Evolutionary conservation across 1,140 invertebrate genomes (phyloP).

Genomic region (Drosophila repleta): DNA sequence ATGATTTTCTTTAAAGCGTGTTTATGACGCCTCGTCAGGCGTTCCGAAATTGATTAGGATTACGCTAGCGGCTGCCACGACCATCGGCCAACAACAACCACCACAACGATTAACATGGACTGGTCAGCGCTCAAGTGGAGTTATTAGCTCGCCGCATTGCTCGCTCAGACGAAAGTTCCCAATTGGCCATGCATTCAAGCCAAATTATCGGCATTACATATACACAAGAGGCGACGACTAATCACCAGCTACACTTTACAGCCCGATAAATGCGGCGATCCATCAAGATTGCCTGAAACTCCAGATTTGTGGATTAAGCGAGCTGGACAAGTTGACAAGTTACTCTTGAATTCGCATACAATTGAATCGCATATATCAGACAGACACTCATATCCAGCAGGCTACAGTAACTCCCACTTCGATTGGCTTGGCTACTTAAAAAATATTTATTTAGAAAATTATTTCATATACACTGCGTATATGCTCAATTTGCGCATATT

Average conservation of each 20-base stretch:
- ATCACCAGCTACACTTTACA: slow-evolving; percentile 28
- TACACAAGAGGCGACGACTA: slow-evolving; percentile 49
- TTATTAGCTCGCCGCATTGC: slow-evolving; percentile 35
- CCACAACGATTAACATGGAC: slow-evolving; percentile 32
- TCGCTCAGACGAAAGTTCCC: slow-evolving; percentile 6
- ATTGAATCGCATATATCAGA: slow-evolving; percentile 8
- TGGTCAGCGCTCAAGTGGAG: slow-evolving; percentile 30
- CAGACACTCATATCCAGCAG: neutral
- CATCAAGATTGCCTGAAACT: slow-evolving; percentile 37
- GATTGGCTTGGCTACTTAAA: too few species aligned
- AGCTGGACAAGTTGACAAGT: neutral
- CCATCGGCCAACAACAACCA: slow-evolving; percentile 6
- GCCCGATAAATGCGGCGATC: slow-evolving; percentile 37
- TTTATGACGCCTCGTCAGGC: slow-evolving; percentile 79
- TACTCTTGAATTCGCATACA: neutral
- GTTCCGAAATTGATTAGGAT: slow-evolving; percentile 79
- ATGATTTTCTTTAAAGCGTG: slow-evolving; percentile 65
- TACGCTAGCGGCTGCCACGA: slow-evolving; percentile 54
- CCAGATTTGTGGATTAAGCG: slow-evolving; percentile 1
- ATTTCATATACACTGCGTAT: too few species aligned
- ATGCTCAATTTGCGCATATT: too few species aligned
- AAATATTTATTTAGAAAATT: too few species aligned
- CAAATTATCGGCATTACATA: slow-evolving; percentile 61
- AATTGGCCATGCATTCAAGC: slow-evolving; percentile 71
- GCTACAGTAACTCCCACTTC: too few species aligned